phyloP scores from a whole-genome alignment of 2,113 vertebrate genomes.

The Malurus elegans region DNA sequence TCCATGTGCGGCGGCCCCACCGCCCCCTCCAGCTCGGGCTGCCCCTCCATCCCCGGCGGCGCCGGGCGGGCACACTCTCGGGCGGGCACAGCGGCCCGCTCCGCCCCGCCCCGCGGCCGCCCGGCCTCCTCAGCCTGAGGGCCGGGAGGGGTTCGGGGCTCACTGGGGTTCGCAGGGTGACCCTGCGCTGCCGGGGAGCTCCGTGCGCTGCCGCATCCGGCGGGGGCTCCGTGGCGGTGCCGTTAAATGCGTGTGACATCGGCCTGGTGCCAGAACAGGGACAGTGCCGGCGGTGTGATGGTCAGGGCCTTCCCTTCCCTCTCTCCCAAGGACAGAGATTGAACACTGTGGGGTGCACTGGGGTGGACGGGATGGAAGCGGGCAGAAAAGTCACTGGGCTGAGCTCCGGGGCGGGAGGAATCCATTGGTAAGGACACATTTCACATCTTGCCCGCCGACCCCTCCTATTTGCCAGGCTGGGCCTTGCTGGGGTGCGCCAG shows the following conservation, averaged over 20 bases:
- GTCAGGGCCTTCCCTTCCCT: too few species aligned
- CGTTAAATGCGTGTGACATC: fast-evolving
- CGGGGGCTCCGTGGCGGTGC: fast-evolving
- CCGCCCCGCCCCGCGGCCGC: neutral
- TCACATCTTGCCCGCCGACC: neutral
- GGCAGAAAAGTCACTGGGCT: neutral
- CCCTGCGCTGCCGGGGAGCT: neutral
- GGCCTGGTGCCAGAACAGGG: fast-evolving
- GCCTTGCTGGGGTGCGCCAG: fast-evolving
- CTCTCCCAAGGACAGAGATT: fast-evolving
- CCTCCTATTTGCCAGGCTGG: neutral
- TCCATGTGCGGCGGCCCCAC: neutral
- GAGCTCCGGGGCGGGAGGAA: neutral
- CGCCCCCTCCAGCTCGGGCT: neutral
- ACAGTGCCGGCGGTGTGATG: fast-evolving
- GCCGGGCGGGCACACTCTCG: neutral
- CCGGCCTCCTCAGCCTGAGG: neutral
- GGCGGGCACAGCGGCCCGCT: too few species aligned
- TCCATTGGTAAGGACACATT: neutral
- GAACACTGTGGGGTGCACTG: fast-evolving
- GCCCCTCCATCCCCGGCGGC: neutral
- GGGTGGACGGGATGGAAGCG: neutral
- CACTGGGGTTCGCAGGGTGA: fast-evolving
- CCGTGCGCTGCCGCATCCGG: neutral
- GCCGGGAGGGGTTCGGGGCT: neutral